Evolutionary conservation across 2,113 vertebrate species (phyloP), one percentile per base, ranked within the genome.

Genomic region (Collichthys lucidus): DNA sequence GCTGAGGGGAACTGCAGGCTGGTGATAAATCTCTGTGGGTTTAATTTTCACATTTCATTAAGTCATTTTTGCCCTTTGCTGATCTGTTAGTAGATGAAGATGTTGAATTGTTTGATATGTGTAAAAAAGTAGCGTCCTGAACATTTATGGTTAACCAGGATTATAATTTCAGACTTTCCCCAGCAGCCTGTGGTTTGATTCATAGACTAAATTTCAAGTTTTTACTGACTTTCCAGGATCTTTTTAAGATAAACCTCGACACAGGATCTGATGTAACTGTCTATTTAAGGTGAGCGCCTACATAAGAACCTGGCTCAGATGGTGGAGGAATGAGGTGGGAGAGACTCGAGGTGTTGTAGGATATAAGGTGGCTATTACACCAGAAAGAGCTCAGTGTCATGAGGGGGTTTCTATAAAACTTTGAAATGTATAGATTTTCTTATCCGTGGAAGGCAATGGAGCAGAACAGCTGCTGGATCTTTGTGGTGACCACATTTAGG

Each of bases 201-300:
- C 22, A 69, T 20, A 59, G 17, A 62, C 42, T 50, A 20, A 50
- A 59, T 22, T 12, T 12, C 15, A 26, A 46, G 29, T 29, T 70
- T 74, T 77, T 4, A 42, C 22, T n/a, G 56, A 62, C 11, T 62
- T 68, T 12, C 19, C 44, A 55, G 63, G 44, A 56, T 57, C 65
- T 77, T 65, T 70, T 73, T 61, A 64, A 49, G 22, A 19, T 53
- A 62, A 73, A 66, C 7, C 29, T 65, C 17, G 4, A 76, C 53
- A 74, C 49, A 77, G 61, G 44, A 49, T 80, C 79, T 83, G 69
- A 87, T 74, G 11, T 77, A 87, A 84, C 70, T 65, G 20, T 29
- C 79, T 89, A 78, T 89, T 87, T 83, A 78, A 77, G 77, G 73
- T 74, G 64, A 72, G 82, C 50, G 77, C 83, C 88, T 83, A 83